Evolutionary conservation across 2,113 vertebrate genomes (phyloP).

Genomic region (Apaloderma vittatum): DNA sequence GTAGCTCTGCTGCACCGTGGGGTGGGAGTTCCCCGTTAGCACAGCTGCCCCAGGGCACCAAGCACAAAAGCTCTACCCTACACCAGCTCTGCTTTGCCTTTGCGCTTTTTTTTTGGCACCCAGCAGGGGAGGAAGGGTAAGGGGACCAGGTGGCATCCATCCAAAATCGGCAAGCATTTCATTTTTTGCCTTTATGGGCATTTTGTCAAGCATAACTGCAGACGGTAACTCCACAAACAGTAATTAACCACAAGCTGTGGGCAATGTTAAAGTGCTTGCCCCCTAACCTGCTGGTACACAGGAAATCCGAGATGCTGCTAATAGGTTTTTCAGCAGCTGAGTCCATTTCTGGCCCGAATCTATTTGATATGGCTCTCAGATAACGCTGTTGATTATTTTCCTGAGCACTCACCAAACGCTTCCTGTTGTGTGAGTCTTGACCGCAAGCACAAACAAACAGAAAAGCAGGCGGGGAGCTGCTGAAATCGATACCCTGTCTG

Average conservation of each 20-base stretch:
- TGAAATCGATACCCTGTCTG: background rate
- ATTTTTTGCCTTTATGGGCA: constrained; percentile 72
- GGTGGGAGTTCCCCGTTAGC: rapidly evolving
- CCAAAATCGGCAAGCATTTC: constrained; percentile 52
- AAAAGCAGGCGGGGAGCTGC: background rate
- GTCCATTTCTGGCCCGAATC: constrained; percentile 50
- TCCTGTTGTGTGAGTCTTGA: constrained; percentile 21
- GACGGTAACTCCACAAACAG: constrained; percentile 75
- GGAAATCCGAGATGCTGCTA: constrained; percentile 71
- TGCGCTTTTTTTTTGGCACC: background rate
- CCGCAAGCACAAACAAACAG: constrained; percentile 24
- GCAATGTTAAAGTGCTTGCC: constrained; percentile 69
- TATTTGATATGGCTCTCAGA: constrained; percentile 26
- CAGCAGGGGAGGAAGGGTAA: background rate
- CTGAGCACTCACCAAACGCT: background rate
- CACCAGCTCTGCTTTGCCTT: background rate
- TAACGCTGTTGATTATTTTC: background rate
- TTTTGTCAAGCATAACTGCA: constrained; percentile 77
- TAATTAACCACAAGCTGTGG: constrained; percentile 80
- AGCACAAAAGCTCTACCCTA: background rate
- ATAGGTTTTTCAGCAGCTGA: constrained; percentile 70
- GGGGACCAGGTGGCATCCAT: constrained; percentile 45
- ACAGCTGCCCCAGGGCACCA: background rate
- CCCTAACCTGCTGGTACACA: constrained; percentile 31
- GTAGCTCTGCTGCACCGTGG: background rate